These are phyloP conservation scores for Corticium candelabrum DNA, from an alignment of 37 sponge, comb jelly and placozoan genomes.

Conservation along the genomic window DNA sequence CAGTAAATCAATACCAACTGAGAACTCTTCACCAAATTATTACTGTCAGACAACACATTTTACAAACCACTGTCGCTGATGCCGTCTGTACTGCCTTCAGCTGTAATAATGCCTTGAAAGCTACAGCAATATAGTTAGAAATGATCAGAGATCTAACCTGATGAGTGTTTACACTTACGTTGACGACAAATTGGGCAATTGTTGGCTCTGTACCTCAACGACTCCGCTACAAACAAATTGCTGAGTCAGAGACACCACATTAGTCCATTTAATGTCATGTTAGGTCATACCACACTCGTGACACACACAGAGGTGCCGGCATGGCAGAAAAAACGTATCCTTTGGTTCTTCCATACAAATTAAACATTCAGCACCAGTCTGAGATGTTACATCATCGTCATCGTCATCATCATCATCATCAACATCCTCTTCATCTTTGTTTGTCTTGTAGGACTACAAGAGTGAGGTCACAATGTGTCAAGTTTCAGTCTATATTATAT, in stretches of 20 bases:
- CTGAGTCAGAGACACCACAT: background rate
- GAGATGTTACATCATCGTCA: conserved; percentile 7
- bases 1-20: too few species aligned
- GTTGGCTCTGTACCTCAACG: conserved; percentile 65
- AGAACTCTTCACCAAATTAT: too few species aligned
- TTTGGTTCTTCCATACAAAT: conserved; percentile 61
- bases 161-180: too few species aligned
- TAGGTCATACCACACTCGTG: conserved; percentile 42
- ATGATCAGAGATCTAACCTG: too few species aligned
- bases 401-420: conserved; percentile 40
- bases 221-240: conserved; percentile 29
- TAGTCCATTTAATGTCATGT: background rate
- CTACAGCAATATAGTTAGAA: too few species aligned
- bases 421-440: conserved; percentile 18
- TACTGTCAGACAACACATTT: too few species aligned
- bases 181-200: conserved; percentile 81
- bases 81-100: conserved; percentile 47
- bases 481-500: background rate
- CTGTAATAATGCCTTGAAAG: conserved; percentile 62
- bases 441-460: background rate
- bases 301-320: conserved; percentile 78
- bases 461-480: background rate
- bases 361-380: conserved; percentile 65
- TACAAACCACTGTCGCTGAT: too few species aligned
- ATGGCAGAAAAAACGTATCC: conserved; percentile 73